Conservation (phyloP, 2,888 invertebrate genomes). For the Drosophila kuntzei region DNA sequence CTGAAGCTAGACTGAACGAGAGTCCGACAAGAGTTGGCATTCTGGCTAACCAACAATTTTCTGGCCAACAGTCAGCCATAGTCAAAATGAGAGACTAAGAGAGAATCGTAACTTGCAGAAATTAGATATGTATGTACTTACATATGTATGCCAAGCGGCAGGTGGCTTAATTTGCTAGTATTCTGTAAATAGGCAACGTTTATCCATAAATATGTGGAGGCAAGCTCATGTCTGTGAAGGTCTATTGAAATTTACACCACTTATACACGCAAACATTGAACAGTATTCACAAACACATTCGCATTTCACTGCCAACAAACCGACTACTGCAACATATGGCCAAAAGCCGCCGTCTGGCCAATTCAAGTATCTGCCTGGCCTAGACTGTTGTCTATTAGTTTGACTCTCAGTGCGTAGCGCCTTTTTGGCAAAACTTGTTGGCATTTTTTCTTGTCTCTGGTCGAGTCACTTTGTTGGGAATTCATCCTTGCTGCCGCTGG, state of each 20-base stretch:
- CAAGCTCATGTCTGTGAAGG: slow-evolving; percentile 21
- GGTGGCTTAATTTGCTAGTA: slow-evolving; percentile 24
- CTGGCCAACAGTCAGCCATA: slow-evolving; percentile 26
- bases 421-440: slow-evolving; percentile 14
- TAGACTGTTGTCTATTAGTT: slow-evolving; percentile 2
- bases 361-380: neutral
- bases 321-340: slow-evolving; percentile 52
- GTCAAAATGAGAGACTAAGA: slow-evolving; percentile 11
- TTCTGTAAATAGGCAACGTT: slow-evolving; percentile 36
- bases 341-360: slow-evolving; percentile 19
- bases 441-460: slow-evolving; percentile 37
- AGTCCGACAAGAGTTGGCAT: slow-evolving; percentile 17
- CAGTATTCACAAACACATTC: slow-evolving; percentile 15
- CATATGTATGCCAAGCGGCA: slow-evolving; percentile 17
- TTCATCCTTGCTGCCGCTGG: slow-evolving; percentile 29
- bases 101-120: slow-evolving; percentile 19
- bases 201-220: slow-evolving; percentile 23
- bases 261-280: slow-evolving; percentile 57
- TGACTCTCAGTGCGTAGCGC: slow-evolving; percentile 9
- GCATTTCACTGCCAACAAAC: slow-evolving; percentile 43
- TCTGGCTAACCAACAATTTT: slow-evolving; percentile 43
- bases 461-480: slow-evolving; percentile 27
- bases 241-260: slow-evolving; percentile 62
- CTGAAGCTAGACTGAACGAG: slow-evolving; percentile 2
- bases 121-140: slow-evolving; percentile 46